These are phyloP conservation scores for Lumbricus terrestris DNA, from an alignment of 2,888 invertebrate species.

Conservation along the genomic window DNA sequence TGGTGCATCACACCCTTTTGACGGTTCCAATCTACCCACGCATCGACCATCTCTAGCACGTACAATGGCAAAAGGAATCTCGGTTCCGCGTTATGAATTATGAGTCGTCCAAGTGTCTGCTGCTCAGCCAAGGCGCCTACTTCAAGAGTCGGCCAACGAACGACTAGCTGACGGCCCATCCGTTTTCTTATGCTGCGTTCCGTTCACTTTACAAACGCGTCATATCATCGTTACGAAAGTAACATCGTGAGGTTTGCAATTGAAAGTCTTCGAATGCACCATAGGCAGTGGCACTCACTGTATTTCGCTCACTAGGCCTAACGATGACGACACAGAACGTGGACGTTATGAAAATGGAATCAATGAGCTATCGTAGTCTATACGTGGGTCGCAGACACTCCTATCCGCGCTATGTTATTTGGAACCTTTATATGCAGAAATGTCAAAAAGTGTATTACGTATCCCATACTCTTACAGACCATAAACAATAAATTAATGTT, in stretches of 20 bases:
- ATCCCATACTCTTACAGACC: not conserved
- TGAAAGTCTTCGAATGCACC: not conserved
- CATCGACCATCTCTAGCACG: not conserved
- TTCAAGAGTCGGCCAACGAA: not conserved
- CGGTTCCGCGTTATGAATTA: not conserved
- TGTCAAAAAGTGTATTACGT: not conserved
- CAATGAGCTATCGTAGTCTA: too few relatives aligned
- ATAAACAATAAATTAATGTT: not conserved
- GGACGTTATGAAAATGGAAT: not conserved
- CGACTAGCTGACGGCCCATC: not conserved
- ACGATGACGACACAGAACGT: not conserved
- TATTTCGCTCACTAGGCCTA: not conserved
- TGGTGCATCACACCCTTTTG: not conserved
- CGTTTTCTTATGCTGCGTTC: not conserved
- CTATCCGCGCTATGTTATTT: not conserved
- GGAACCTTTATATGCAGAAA: not conserved
- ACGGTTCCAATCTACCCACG: not conserved
- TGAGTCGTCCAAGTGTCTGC: not conserved
- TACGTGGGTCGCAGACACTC: not conserved
- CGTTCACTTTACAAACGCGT: not conserved
- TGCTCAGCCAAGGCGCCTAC: not conserved
- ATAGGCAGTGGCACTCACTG: not conserved
- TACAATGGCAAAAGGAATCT: not conserved
- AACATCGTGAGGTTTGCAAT: not conserved
- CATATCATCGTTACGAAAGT: not conserved